These are phyloP conservation scores for Drosophila anomelani DNA, from an alignment of 2,888 invertebrate genomes.

Conservation along the genomic window DNA sequence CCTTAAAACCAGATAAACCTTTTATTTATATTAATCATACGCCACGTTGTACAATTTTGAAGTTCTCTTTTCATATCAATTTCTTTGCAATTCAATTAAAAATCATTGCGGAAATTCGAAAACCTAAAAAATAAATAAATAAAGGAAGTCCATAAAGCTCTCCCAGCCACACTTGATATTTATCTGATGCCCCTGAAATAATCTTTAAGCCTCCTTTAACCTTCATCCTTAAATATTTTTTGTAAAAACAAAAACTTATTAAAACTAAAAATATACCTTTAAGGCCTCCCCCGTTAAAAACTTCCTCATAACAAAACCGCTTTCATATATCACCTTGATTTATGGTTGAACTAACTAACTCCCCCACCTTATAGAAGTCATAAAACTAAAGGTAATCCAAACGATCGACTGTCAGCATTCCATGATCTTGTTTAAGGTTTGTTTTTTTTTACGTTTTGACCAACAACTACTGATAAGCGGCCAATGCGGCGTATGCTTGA, in stretches of 20 bases:
- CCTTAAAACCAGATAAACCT: not conserved
- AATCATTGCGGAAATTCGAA: constrained; percentile 1
- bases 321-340: constrained; percentile 31
- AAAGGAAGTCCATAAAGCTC: not conserved
- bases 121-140: not conserved
- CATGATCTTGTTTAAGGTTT: constrained; percentile 17
- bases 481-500: constrained; percentile 63
- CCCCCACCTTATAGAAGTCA: constrained; percentile 5
- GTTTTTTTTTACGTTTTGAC: not conserved
- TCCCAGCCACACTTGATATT: not conserved
- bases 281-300: not conserved
- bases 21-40: not conserved
- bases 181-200: not conserved
- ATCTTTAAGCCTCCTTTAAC: not conserved
- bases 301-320: constrained; percentile 26
- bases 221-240: constrained; percentile 9
- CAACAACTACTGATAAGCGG: constrained; percentile 55
- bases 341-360: constrained; percentile 5
- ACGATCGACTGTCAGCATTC: constrained; percentile 32
- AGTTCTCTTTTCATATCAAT: not conserved
- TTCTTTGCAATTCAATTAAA: not conserved
- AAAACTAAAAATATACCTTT: not conserved
- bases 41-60: not conserved
- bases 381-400: constrained; percentile 21
- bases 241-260: not conserved